Evolutionary conservation across 1,140 invertebrate genomes (phyloP).

Genomic region (Lordiphosa stackelbergi): DNA sequence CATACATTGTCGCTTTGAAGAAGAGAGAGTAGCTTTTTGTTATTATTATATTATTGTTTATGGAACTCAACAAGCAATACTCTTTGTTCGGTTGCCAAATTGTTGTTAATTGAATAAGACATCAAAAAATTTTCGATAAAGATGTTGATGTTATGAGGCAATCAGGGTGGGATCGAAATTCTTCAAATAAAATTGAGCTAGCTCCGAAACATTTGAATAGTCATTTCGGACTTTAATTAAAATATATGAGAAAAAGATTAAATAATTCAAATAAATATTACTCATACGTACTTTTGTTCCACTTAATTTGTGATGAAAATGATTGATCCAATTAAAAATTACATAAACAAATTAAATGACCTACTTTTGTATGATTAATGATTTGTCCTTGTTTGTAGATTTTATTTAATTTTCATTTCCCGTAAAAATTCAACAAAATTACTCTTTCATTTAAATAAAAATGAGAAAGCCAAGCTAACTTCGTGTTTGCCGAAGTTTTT

Average conservation of each 20-base stretch:
- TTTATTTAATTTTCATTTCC: background rate
- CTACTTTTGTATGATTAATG: background rate
- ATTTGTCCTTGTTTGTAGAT: background rate
- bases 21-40: conserved; percentile 3
- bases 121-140: conserved; percentile 20
- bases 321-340: conserved; percentile 1
- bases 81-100: conserved; percentile 36
- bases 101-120: conserved; percentile 44
- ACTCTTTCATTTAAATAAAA: too few relatives aligned
- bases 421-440: too few relatives aligned
- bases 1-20: conserved; percentile 14
- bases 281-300: conserved; percentile 34
- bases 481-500: too few relatives aligned
- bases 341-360: background rate
- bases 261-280: conserved; percentile 3
- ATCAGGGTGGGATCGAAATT: conserved; percentile 8
- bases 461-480: too few relatives aligned
- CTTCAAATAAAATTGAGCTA: too few relatives aligned
- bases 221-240: too few relatives aligned
- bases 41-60: conserved; percentile 10
- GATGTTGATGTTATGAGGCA: conserved; percentile 14
- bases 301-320: conserved; percentile 1
- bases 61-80: conserved; percentile 33
- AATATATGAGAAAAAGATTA: too few relatives aligned
- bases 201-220: too few relatives aligned